Evolutionary conservation across 2,113 vertebrate species (phyloP).

Genomic region (Apodemus speciosus): DNA sequence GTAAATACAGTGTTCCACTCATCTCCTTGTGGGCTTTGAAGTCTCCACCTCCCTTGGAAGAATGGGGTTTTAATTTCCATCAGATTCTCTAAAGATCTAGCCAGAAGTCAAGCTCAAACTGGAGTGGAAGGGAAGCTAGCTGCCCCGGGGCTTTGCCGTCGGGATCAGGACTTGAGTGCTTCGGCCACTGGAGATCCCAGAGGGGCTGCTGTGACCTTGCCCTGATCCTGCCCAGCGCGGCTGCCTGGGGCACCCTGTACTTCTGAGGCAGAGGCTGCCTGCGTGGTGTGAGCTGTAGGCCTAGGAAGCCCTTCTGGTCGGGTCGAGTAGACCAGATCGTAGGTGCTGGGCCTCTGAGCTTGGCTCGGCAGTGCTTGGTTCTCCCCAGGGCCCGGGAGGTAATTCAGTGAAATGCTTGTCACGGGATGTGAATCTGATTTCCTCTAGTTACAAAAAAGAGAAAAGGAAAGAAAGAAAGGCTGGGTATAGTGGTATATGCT

Average conservation of each 20-base stretch:
- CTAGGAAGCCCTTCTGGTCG: background rate
- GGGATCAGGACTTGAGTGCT: background rate
- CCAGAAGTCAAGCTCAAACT: background rate
- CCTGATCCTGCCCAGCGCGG: background rate
- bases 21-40: background rate
- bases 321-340: background rate
- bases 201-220: rapidly evolving
- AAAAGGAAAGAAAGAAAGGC: background rate
- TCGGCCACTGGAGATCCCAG: background rate
- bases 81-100: background rate
- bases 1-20: too few species aligned
- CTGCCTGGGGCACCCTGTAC: background rate
- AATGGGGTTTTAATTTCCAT: background rate
- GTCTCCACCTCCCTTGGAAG: background rate
- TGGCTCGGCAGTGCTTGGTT: background rate
- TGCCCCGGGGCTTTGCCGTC: background rate
- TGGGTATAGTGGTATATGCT: background rate
- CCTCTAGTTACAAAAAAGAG: too few species aligned
- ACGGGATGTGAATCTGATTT: background rate
- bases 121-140: background rate
- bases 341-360: background rate
- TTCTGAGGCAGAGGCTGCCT: background rate
- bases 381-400: background rate
- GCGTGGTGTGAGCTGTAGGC: too few species aligned
- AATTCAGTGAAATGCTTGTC: background rate